Conservation (phyloP, 2,113 vertebrate genomes). For the Psittacula cyanocephala region DNA sequence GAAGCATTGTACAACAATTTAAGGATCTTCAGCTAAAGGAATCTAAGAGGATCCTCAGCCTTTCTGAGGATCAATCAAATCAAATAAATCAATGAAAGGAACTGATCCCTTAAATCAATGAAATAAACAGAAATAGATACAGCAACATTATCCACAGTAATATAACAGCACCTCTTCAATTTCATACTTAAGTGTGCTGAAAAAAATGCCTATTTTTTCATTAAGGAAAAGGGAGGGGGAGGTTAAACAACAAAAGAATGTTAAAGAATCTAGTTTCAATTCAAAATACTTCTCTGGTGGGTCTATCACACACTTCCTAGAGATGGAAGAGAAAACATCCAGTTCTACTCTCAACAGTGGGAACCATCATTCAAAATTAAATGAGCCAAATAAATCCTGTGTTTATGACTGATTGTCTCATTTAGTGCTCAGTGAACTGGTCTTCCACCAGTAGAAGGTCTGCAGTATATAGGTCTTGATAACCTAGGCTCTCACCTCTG, state of each 20-base stretch:
- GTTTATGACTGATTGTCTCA: background rate
- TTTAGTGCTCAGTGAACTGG: background rate
- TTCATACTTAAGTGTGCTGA: background rate
- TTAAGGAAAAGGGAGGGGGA: rapidly evolving
- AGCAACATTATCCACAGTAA: background rate
- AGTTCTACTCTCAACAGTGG: background rate
- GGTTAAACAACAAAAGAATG: background rate
- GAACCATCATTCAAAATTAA: background rate
- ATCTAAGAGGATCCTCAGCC: background rate
- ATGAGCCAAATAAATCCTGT: background rate
- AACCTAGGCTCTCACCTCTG: background rate
- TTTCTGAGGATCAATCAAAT: background rate
- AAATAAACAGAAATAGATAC: background rate
- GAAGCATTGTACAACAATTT: background rate
- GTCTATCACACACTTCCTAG: background rate
- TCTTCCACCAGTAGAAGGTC: background rate
- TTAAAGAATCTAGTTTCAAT: background rate
- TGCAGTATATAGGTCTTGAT: background rate
- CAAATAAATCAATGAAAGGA: background rate
- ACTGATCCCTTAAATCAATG: background rate
- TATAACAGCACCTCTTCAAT: background rate
- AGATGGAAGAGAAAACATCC: background rate
- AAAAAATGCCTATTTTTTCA: background rate
- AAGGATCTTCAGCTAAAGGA: background rate
- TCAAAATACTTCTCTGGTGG: background rate